Evolutionary conservation across 2,888 invertebrate species (phyloP).

Genomic region (Idaea dimidiata): DNA sequence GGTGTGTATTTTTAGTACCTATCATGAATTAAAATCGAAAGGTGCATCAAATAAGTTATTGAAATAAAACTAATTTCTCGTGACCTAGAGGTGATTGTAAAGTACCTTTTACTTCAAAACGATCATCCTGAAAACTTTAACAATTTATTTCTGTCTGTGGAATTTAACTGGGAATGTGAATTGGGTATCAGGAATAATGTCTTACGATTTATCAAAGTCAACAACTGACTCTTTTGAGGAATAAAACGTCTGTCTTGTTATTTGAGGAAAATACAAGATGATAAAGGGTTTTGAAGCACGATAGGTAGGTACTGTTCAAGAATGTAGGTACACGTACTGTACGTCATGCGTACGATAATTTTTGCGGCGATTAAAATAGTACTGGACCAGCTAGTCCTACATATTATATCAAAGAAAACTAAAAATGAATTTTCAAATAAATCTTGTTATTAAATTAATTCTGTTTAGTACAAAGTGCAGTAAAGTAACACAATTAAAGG

Average conservation of each 20-base stretch:
- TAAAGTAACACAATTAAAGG: no score
- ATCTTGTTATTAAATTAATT: no score
- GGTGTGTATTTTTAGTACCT: no score
- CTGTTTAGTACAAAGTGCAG: no score
- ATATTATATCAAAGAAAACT: no score
- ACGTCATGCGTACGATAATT: no score
- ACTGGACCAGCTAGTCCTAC: no score
- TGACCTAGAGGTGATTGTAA: neutral
- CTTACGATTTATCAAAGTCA: conserved; percentile 24
- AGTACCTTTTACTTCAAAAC: conserved; percentile 4
- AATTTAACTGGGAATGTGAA: conserved; percentile 20
- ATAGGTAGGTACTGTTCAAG: neutral
- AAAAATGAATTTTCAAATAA: no score
- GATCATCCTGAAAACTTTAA: conserved; percentile 11
- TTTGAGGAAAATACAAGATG: neutral
- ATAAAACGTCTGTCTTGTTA: neutral
- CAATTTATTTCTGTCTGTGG: conserved; percentile 25
- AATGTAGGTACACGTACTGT: no score
- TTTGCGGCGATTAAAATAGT: no score
- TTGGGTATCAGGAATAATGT: conserved; percentile 25
- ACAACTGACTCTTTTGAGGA: neutral
- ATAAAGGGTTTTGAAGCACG: neutral
- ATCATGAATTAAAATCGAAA: no score
- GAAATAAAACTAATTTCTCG: neutral
- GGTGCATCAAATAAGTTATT: neutral